These are phyloP conservation scores for Etheostoma perlongum DNA, from an alignment of 2,797 vertebrate genomes.

Conservation along the genomic window DNA sequence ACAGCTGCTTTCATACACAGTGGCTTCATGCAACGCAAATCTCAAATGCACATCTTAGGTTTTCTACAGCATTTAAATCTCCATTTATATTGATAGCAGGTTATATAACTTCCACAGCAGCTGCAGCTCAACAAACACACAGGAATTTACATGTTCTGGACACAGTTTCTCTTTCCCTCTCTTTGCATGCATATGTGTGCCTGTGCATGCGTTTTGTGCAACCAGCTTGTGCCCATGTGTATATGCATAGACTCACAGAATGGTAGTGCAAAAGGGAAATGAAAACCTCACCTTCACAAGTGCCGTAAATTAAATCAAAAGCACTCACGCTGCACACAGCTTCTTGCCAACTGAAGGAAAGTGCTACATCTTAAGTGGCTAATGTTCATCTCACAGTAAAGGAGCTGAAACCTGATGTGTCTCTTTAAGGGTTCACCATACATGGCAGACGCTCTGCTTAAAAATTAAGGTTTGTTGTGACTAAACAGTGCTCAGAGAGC, in stretches of 20 bases:
- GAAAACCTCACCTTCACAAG: slow-evolving; percentile 32
- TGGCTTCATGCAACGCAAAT: neutral
- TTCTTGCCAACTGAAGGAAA: slow-evolving; percentile 38
- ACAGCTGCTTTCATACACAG: slow-evolving; percentile 47
- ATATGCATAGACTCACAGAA: slow-evolving; percentile 12
- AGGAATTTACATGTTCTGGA: slow-evolving; percentile 79
- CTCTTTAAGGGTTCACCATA: slow-evolving; percentile 34
- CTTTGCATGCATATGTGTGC: neutral
- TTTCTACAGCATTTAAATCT: slow-evolving; percentile 45
- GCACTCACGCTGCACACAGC: slow-evolving; percentile 16
- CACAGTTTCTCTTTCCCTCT: slow-evolving; percentile 33
- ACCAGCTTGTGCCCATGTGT: neutral
- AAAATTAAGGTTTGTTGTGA: slow-evolving; percentile 48
- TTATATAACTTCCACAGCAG: slow-evolving; percentile 78
- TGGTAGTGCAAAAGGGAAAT: slow-evolving; percentile 31
- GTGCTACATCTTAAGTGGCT: slow-evolving; percentile 49
- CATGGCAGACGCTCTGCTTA: slow-evolving; percentile 30
- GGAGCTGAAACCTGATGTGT: slow-evolving; percentile 54
- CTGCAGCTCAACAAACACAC: slow-evolving; percentile 71
- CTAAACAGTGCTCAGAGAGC: slow-evolving; percentile 20
- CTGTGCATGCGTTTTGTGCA: neutral
- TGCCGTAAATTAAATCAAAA: slow-evolving; percentile 36
- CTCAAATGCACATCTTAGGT: slow-evolving; percentile 2
- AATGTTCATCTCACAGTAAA: slow-evolving; percentile 54
- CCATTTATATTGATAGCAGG: slow-evolving; percentile 47